Evolutionary conservation across 2,797 vertebrate genomes (phyloP).

Genomic region (Molothrus aeneus): DNA sequence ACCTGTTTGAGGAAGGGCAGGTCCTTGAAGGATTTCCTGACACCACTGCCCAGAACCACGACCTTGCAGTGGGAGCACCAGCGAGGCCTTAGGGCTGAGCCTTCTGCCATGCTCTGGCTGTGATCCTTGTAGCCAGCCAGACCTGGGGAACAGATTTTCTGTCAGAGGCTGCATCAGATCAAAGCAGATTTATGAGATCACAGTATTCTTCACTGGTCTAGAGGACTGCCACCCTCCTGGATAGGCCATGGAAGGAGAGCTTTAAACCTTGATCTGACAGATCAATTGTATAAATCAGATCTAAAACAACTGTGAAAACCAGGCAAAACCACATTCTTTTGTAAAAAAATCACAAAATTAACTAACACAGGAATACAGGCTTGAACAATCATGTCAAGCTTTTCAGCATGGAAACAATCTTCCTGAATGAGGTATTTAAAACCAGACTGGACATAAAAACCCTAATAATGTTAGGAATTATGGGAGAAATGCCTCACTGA

Average conservation of each 20-base stretch:
- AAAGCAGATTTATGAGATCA: not conserved
- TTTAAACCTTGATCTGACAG: not conserved
- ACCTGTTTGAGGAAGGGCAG: constrained; percentile 82
- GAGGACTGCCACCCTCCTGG: not conserved
- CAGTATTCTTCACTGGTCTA: not conserved
- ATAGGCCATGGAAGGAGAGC: not conserved
- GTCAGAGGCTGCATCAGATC: not conserved
- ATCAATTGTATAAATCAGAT: not conserved
- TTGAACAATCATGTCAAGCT: not conserved
- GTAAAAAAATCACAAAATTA: not conserved
- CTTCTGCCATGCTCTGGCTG: constrained; percentile 72
- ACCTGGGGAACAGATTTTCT: constrained; percentile 62
- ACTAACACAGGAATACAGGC: not conserved
- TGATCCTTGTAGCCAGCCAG: constrained; percentile 78
- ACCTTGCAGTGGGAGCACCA: constrained; percentile 98
- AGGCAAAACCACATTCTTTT: not conserved
- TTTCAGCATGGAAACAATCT: not conserved
- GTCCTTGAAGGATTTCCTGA: constrained; percentile 88
- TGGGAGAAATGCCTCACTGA: not conserved
- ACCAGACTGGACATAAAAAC: not conserved
- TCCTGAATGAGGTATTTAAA: not conserved
- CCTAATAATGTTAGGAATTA: not conserved
- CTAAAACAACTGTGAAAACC: not conserved
- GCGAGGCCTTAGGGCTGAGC: constrained; percentile 84
- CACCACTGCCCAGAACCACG: constrained; percentile 93